phyloP scores from a whole-genome alignment of 2,888 invertebrate species.

The Ischnus inquisitorius region DNA sequence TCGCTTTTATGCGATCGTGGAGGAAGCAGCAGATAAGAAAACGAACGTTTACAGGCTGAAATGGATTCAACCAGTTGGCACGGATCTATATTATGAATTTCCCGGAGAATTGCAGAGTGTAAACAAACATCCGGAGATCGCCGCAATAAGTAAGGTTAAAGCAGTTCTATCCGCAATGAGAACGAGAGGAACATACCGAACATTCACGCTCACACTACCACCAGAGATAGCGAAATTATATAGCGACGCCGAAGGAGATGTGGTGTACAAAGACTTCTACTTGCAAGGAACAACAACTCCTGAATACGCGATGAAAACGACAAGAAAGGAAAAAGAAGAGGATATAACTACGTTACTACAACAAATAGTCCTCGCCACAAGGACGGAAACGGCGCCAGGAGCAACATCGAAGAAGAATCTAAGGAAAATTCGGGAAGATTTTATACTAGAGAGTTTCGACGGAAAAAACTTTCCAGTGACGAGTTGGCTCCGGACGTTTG shows the following conservation, averaged over 20 bases:
- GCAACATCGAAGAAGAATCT: conserved; percentile 43
- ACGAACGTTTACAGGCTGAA: conserved; percentile 59
- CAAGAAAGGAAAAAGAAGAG: conserved; percentile 52
- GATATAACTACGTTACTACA: conserved; percentile 58
- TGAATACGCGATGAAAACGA: conserved; percentile 52
- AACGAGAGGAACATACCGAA: conserved; percentile 60
- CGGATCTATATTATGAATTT: conserved; percentile 57
- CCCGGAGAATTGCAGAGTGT: conserved; percentile 53
- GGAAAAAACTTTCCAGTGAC: conserved; percentile 61
- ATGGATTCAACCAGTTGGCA: conserved; percentile 61
- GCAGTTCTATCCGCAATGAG: conserved; percentile 61
- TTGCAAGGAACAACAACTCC: conserved; percentile 61
- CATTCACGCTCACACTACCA: conserved; percentile 64
- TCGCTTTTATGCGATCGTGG: conserved; percentile 64
- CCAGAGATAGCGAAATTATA: conserved; percentile 57
- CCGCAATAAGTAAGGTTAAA: conserved; percentile 59
- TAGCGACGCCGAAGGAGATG: conserved; percentile 58
- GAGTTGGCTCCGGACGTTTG: conserved; percentile 63
- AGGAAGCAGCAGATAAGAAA: conserved; percentile 61
- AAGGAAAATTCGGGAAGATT: conserved; percentile 62
- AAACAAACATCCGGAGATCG: conserved; percentile 64
- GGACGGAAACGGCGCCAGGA: conserved; percentile 37
- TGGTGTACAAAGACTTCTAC: conserved; percentile 54
- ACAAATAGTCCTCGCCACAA: conserved; percentile 61
- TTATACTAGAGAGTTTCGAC: conserved; percentile 57